Evolutionary conservation across 2,797 vertebrate genomes (phyloP).

Genomic region (Sebastes nivosus): DNA sequence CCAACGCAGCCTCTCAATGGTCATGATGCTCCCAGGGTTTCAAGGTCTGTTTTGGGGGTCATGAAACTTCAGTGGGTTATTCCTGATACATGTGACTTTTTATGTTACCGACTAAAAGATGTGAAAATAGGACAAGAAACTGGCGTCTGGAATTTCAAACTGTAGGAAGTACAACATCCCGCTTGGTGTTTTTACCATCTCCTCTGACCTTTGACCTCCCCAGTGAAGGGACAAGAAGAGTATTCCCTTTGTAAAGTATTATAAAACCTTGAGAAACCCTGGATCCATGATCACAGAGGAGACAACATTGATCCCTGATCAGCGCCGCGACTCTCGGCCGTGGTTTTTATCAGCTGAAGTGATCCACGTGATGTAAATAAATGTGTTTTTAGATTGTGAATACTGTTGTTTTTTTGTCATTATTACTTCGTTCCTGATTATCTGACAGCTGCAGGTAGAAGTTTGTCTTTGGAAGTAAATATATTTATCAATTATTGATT

Average conservation of each 20-base stretch:
- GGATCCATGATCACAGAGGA: conserved; percentile 19
- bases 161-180: conserved; percentile 6
- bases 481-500: background rate
- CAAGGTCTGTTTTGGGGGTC: conserved; percentile 2
- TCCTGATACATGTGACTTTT: conserved; percentile 48
- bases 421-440: background rate
- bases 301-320: conserved; percentile 40
- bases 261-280: conserved; percentile 30
- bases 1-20: background rate
- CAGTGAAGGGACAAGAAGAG: background rate
- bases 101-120: conserved; percentile 36
- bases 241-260: conserved; percentile 21
- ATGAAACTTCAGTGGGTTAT: background rate
- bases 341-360: conserved; percentile 81
- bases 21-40: conserved; percentile 30
- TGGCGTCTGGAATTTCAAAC: conserved; percentile 36
- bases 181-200: conserved; percentile 28
- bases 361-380: conserved; percentile 83
- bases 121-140: conserved; percentile 37
- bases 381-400: conserved; percentile 84
- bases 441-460: background rate
- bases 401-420: conserved; percentile 12
- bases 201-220: conserved; percentile 22
- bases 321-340: conserved; percentile 56
- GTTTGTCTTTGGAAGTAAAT: background rate